These are phyloP conservation scores for Drosophila baimaii DNA, from an alignment of 1,140 invertebrate genomes.

Conservation along the genomic window DNA sequence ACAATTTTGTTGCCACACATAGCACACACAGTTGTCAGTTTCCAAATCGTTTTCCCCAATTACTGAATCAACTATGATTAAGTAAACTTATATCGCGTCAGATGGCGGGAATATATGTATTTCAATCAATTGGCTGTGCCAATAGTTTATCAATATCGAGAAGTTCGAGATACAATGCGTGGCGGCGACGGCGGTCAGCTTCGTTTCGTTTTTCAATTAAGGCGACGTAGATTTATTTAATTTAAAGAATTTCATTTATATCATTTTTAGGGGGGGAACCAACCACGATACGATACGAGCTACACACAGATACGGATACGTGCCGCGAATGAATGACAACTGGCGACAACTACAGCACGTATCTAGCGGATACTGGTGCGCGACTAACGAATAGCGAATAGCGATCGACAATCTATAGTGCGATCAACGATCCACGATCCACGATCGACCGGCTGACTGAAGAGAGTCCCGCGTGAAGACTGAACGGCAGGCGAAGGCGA, in stretches of 20 bases:
- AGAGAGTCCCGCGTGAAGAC: constrained; percentile 25
- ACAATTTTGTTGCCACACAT: constrained; percentile 30
- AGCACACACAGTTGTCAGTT: constrained; percentile 12
- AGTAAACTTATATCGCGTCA: constrained; percentile 29
- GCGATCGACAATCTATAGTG: constrained; percentile 25
- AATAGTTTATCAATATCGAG: constrained; percentile 46
- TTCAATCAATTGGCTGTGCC: constrained; percentile 61
- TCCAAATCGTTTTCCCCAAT: constrained; percentile 31
- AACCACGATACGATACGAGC: constrained; percentile 38
- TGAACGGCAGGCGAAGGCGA: constrained; percentile 2
- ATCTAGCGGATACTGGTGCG: constrained; percentile 46
- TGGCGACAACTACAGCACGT: constrained; percentile 44
- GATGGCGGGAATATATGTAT: neutral
- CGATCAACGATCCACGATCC: constrained; percentile 45
- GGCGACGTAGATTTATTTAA: constrained; percentile 66
- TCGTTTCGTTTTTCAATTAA: constrained; percentile 61
- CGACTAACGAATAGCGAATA: constrained; percentile 33
- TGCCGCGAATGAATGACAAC: constrained; percentile 67
- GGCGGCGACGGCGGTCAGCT: constrained; percentile 11
- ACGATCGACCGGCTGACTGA: constrained; percentile 58
- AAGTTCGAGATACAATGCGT: constrained; percentile 15
- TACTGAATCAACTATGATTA: constrained; percentile 56
- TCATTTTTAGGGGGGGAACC: constrained; percentile 29
- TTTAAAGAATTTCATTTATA: constrained; percentile 74
- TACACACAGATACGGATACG: constrained; percentile 42